These are phyloP conservation scores for Mus caroli DNA, from an alignment of 2,797 vertebrate genomes.

Conservation along the genomic window DNA sequence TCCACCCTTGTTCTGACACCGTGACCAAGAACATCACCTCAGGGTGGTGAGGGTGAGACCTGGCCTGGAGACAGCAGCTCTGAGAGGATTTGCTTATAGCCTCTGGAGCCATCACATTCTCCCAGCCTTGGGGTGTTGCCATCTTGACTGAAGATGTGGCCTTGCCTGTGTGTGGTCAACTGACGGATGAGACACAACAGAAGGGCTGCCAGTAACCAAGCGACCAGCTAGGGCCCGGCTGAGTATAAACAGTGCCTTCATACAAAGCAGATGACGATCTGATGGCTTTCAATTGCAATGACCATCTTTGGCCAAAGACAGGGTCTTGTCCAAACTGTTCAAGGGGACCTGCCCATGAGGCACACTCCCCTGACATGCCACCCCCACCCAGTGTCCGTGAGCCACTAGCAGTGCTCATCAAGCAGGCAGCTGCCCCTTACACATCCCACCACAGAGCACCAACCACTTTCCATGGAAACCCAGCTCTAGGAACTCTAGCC, in stretches of 20 bases:
- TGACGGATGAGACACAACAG: background rate
- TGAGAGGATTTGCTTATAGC: background rate
- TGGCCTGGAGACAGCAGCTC: fast-evolving
- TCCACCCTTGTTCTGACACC: constrained; percentile 62
- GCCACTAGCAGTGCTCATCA: too few species aligned
- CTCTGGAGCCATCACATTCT: background rate
- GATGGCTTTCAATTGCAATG: background rate
- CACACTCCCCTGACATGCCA: background rate
- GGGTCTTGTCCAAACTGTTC: background rate
- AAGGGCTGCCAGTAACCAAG: background rate
- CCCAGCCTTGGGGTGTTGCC: background rate
- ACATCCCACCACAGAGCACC: background rate
- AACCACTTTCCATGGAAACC: background rate
- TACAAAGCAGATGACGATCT: background rate
- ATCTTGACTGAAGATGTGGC: background rate
- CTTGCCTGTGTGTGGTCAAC: background rate
- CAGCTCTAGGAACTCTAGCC: too few species aligned
- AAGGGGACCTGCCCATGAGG: background rate
- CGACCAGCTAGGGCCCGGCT: background rate
- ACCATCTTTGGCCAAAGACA: background rate
- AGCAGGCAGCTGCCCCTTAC: too few species aligned
- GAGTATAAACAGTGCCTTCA: background rate
- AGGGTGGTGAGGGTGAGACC: background rate
- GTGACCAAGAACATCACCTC: constrained; percentile 12
- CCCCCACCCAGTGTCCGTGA: background rate